These are phyloP conservation scores for Xenentodon cancila DNA, from an alignment of 2,797 vertebrate species.

Conservation along the genomic window DNA sequence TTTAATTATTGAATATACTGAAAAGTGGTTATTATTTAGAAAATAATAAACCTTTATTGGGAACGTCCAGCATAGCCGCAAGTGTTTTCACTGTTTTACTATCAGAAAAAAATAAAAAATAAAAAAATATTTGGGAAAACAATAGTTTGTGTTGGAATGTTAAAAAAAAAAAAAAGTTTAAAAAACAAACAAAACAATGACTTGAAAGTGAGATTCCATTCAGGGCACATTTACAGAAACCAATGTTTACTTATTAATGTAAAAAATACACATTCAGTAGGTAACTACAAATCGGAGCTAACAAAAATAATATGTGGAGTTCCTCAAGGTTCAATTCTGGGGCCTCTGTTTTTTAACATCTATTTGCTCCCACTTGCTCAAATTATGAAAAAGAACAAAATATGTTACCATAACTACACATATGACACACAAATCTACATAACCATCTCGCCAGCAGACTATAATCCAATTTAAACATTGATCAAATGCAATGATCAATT, in stretches of 20 bases:
- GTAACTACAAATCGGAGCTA: no score
- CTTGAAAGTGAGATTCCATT: background rate
- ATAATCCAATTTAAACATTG: no score
- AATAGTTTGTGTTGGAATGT: background rate
- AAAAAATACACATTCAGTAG: constrained; percentile 48
- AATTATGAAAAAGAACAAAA: no score
- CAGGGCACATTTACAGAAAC: constrained; percentile 4
- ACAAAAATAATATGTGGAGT: no score
- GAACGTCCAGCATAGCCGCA: constrained; percentile 8
- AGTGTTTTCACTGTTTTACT: background rate
- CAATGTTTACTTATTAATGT: constrained; percentile 40
- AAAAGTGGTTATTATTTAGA: background rate
- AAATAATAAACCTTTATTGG: constrained; percentile 4
- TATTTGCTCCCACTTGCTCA: no score
- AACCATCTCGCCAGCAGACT: no score
- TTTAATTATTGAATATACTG: background rate
- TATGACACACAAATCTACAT: no score
- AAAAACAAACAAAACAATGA: background rate
- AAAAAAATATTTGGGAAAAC: background rate
- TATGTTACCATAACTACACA: no score
- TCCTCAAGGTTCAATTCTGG: no score
- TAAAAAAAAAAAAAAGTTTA: background rate
- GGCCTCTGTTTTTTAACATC: no score
- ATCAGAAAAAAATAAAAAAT: background rate
- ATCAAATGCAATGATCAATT: no score